Base-by-base conservation (phyloP, 2,888 invertebrate genomes). In the Caenorhabditis uteleia region DNA sequence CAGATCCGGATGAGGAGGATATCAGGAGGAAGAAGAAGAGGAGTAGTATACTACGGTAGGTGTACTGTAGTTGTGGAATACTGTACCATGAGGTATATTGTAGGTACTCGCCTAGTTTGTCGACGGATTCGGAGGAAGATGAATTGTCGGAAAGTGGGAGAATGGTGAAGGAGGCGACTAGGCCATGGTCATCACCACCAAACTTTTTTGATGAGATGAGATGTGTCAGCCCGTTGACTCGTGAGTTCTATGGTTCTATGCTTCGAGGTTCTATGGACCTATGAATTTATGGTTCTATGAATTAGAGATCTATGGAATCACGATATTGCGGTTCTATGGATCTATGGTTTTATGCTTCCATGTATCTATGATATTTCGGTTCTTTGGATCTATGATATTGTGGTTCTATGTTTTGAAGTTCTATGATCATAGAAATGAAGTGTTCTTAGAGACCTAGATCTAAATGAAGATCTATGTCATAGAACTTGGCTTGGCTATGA, bases 131-230 rank as follows among this genome's bases (percentile, higher is more conserved):
- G 5, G 57, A 57, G 2, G 34, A 55, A 2, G 29, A 51, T 21
- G 42, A 46, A 1, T 29, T 36, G 0, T 26, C 23, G 16, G 31
- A n/a, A 2, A 50, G 48, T 2, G 43, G 18, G 2, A 14, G 5
- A 3, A 23, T 14, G 40, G 12, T 3, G 27, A 2, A 27, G n/a
- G 42, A 34, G n/a, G n/a, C 5, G 14, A 7, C 6, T 27, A 5
- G 42, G 16, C 16, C 27, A n/a, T 71, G 71, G 71, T 68, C 68
- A 0, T 62, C 68, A 2, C 71, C 71, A 2, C 71, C 71, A 12
- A 66, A 68, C 56, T 55, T 71, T 27, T 39, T 68, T 39, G 33
- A 45, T 21, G n/a, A 23, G 5, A 42, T 61, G 31, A 38, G 55
- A 42, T 40, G 55, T 36, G 16, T 39, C 4, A 50, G 49, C 14